phyloP scores from a whole-genome alignment of 2,113 vertebrate genomes.

The Crotalus viridis region DNA sequence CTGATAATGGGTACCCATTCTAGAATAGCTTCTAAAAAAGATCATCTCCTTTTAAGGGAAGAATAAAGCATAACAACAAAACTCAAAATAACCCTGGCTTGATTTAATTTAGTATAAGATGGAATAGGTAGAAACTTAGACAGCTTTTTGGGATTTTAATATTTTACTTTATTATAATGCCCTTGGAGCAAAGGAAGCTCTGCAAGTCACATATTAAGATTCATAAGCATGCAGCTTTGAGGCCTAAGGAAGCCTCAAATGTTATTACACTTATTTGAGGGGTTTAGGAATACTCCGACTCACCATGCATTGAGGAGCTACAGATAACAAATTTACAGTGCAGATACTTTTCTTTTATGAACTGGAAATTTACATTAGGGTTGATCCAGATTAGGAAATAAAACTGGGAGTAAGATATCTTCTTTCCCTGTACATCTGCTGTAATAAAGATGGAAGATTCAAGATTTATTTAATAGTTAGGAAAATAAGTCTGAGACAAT shows the following conservation, averaged over 20 bases:
- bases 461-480: not conserved
- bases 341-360: not conserved
- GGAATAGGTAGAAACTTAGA: not conserved
- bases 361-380: not conserved
- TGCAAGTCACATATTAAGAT: not conserved
- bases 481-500: not conserved
- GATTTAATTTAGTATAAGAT: not conserved
- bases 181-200: not conserved
- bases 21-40: not conserved
- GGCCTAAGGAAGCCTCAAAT: not conserved
- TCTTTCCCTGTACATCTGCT: not conserved
- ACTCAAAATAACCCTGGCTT: not conserved
- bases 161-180: not conserved
- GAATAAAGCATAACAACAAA: not conserved
- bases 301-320: not conserved
- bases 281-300: too few relatives aligned
- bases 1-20: not conserved
- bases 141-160: not conserved
- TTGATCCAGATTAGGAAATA: not conserved
- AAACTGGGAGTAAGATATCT: not conserved
- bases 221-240: not conserved
- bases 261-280: not conserved
- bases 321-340: not conserved
- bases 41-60: not conserved
- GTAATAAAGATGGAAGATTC: not conserved